Evolutionary conservation across 2,888 invertebrate species (phyloP).

Genomic region (Ommatoiulus sabulosus): DNA sequence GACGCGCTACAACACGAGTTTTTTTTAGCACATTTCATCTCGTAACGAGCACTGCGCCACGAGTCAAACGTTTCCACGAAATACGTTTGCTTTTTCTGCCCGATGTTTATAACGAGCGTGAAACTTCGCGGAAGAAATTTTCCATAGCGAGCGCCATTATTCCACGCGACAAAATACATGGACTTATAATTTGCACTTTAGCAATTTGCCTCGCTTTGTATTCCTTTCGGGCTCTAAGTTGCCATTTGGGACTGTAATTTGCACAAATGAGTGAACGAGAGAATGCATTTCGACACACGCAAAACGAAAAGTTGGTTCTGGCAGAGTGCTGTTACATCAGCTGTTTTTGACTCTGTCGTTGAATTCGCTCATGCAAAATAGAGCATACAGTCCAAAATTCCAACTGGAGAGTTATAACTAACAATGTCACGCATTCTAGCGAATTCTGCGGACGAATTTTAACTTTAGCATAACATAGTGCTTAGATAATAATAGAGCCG

Average conservation of each 20-base stretch:
- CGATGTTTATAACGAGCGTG: background rate
- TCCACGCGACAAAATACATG: background rate
- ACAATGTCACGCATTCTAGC: no score
- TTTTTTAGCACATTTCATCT: no score
- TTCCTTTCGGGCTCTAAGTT: slow-evolving; percentile 21
- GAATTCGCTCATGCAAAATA: background rate
- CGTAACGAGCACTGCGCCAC: no score
- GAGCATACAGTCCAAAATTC: background rate
- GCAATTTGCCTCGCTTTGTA: slow-evolving; percentile 6
- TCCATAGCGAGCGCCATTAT: background rate
- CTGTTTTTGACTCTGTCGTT: background rate
- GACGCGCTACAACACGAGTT: no score
- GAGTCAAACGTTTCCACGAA: no score
- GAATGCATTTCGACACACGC: background rate
- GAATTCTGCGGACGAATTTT: no score
- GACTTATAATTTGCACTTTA: background rate
- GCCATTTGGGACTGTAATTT: slow-evolving; percentile 21
- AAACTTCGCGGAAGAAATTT: background rate
- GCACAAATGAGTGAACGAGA: slow-evolving; percentile 14
- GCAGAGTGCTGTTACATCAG: background rate
- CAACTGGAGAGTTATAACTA: no score
- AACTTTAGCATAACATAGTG: no score
- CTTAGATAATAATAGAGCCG: no score
- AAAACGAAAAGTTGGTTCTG: background rate
- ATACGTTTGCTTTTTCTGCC: no score